Evolutionary conservation across 2,113 vertebrate genomes (phyloP), one percentile per base, ranked within the genome.

Genomic region (Hirundichthys speculiger): DNA sequence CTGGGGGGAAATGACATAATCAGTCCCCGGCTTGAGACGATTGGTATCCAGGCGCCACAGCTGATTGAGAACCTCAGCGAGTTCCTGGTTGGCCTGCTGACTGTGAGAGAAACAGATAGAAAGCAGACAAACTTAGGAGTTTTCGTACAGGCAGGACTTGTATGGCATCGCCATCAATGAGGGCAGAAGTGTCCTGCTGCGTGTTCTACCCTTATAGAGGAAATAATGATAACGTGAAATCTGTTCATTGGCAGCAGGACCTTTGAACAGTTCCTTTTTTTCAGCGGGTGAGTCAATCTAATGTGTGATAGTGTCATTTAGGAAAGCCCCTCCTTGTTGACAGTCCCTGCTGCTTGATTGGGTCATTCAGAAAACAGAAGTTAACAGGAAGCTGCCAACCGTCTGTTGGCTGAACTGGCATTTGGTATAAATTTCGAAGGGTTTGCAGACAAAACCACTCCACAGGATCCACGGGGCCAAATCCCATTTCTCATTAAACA

Each of bases 1-100:
- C 92, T 95, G 95, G 14, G 91, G 82, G 18, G 89, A 91, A 60
- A 94, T 93, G 1, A 59, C 87, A 80, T 95, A 96, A 77, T 96
- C 94, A 4, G 68, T 92, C 43, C 94, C 93, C 2, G 95, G 92
- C n/a, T 13, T 67, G 9, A 95, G 75, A 1, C 92, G 89, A 71
- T 95, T 95, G 16, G 80, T 75, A 15, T 96, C 95, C 47, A 93
- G 60, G 16, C 64, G 73, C 94, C 94, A 96, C 53, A 95, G 78
- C 42, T 95, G 75, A 64, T 68, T 95, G 12, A 96, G 82, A 46
- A 95, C 81, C 14, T 90, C 83, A 10, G 93, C 93, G 57, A 96
- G 94, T 57, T 96, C 94, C 61, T 20, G 59, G 63, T 92, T 85
- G 19, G 91, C 75, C 40, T 65, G 50, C 18, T 79, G 76, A 76